Conservation (phyloP, 2,797 vertebrate genomes). For the Cichlasoma orientale region DNA sequence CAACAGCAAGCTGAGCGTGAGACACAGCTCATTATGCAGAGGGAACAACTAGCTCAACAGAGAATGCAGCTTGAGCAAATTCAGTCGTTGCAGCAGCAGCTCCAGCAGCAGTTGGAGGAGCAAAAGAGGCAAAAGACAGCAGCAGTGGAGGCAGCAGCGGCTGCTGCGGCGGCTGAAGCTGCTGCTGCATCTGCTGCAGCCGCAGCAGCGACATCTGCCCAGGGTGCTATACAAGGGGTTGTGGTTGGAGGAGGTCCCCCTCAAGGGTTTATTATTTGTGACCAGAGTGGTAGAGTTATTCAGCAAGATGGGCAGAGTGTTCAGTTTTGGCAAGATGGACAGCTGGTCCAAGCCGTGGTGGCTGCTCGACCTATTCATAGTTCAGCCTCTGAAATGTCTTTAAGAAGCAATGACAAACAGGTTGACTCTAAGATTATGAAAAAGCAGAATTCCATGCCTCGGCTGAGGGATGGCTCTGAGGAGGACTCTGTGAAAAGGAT, state of each 20-base stretch:
- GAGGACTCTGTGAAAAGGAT: slow-evolving; percentile 88
- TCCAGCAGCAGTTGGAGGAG: slow-evolving; percentile 97
- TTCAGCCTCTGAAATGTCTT: slow-evolving; percentile 95
- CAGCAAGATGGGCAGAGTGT: slow-evolving; percentile 91
- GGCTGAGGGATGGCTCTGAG: slow-evolving; percentile 89
- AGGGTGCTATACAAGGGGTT: slow-evolving; percentile 89
- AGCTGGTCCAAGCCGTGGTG: slow-evolving; percentile 84
- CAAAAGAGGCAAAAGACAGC: slow-evolving; percentile 95
- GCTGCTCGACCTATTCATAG: slow-evolving; percentile 90
- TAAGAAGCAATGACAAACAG: slow-evolving; percentile 89
- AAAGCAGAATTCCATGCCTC: slow-evolving; percentile 97
- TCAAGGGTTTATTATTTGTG: slow-evolving; percentile 84
- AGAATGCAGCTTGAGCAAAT: slow-evolving; percentile 97
- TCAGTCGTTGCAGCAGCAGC: slow-evolving; percentile 97
- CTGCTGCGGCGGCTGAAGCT: slow-evolving; percentile 86
- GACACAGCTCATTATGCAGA: slow-evolving; percentile 93
- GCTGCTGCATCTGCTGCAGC: slow-evolving; percentile 87
- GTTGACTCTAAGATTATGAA: slow-evolving; percentile 88
- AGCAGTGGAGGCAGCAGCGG: slow-evolving; percentile 85
- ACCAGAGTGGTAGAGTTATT: slow-evolving; percentile 87
- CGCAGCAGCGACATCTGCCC: slow-evolving; percentile 87
- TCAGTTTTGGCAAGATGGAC: slow-evolving; percentile 90
- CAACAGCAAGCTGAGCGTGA: slow-evolving; percentile 97
- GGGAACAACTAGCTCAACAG: slow-evolving; percentile 97
- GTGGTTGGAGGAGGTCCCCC: slow-evolving; percentile 81